phyloP scores from a whole-genome alignment of 2,797 vertebrate species.

The Myotis daubentonii region DNA sequence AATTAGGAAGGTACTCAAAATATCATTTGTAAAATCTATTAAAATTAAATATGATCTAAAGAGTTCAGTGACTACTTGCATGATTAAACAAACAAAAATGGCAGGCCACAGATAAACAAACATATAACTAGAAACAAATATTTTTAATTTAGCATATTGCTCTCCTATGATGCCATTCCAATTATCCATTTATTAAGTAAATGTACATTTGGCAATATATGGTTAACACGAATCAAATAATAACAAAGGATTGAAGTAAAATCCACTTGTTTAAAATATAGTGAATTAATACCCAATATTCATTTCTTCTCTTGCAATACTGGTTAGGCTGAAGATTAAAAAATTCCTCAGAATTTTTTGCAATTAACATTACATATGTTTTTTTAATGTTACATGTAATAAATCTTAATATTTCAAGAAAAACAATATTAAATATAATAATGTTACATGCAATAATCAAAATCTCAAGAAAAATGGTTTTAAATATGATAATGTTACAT shows the following conservation, averaged over 20 bases:
- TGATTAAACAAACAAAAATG: background rate
- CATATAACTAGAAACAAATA: background rate
- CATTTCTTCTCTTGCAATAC: background rate
- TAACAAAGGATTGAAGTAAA: background rate
- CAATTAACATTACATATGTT: background rate
- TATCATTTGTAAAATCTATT: background rate
- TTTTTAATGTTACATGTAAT: too few relatives aligned
- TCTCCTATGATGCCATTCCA: background rate
- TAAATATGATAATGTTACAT: too few relatives aligned
- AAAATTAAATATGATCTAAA: constrained; percentile 12
- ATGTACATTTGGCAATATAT: background rate
- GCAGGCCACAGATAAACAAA: background rate
- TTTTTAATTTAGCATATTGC: background rate
- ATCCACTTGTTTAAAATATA: background rate
- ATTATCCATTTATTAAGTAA: background rate
- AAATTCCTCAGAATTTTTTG: background rate
- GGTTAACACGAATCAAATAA: background rate
- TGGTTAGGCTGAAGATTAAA: background rate
- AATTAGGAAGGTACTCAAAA: background rate
- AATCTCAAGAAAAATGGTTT: too few relatives aligned
- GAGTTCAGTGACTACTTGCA: background rate
- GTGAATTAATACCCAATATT: background rate
- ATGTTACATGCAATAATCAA: too few relatives aligned
- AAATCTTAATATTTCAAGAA: too few relatives aligned
- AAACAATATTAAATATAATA: too few relatives aligned